phyloP scores from a whole-genome alignment of 2,888 invertebrate species.

The Mechanitis mazaeus region DNA sequence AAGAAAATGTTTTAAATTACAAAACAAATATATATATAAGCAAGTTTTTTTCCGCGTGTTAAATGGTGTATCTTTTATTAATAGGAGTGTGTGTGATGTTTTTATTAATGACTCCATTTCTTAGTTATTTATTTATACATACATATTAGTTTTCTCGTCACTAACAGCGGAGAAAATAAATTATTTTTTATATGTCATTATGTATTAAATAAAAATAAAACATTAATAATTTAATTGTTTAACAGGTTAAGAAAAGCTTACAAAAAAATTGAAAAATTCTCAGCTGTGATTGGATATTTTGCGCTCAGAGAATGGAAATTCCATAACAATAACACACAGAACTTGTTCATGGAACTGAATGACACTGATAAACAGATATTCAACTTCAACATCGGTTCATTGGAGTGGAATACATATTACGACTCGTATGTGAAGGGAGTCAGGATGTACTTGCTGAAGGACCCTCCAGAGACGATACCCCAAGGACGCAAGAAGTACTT shows the following conservation, averaged over 20 bases:
- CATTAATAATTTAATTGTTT: not conserved
- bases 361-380: constrained; percentile 78
- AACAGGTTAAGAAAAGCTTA: constrained; percentile 84
- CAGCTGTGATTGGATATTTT: constrained; percentile 84
- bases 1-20: too few relatives aligned
- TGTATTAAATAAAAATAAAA: not conserved
- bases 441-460: constrained; percentile 84
- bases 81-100: too few relatives aligned
- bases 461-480: constrained; percentile 81
- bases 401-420: constrained; percentile 84
- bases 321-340: constrained; percentile 75
- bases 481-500: constrained; percentile 68
- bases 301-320: constrained; percentile 84
- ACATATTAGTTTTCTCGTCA: too few relatives aligned
- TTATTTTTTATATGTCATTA: too few relatives aligned
- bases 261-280: constrained; percentile 83
- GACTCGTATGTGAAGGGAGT: constrained; percentile 82
- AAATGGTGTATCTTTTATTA: too few relatives aligned
- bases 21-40: too few relatives aligned
- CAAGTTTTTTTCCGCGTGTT: too few relatives aligned
- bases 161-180: too few relatives aligned
- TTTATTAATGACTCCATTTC: too few relatives aligned
- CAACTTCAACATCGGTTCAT: constrained; percentile 78
- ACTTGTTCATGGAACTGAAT: constrained; percentile 72
- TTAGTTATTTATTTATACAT: too few relatives aligned